phyloP scores from a whole-genome alignment of 2,797 vertebrate genomes.

The Columba guinea region DNA sequence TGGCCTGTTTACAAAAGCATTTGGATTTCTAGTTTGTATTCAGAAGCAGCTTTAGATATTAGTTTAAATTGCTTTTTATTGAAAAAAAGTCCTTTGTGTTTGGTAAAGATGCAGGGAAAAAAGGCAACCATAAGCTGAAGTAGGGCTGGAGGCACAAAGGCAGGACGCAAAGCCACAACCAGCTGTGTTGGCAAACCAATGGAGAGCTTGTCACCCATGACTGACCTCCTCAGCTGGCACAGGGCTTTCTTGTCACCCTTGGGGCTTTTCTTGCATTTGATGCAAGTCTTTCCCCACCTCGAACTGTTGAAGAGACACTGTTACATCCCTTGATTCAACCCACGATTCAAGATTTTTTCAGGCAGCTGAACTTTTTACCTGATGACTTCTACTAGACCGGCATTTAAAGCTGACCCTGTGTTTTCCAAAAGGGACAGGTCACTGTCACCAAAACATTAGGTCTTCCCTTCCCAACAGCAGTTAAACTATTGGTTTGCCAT shows the following conservation, averaged over 20 bases:
- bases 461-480: not conserved
- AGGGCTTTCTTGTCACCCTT: not conserved
- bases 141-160: not conserved
- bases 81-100: not conserved
- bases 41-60: not conserved
- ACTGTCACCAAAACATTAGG: not conserved
- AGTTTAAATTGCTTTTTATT: not conserved
- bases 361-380: slow-evolving; percentile 7
- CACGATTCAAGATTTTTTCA: not conserved
- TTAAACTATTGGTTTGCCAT: not conserved
- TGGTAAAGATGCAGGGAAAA: not conserved
- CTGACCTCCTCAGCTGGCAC: not conserved
- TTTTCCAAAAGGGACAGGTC: not conserved
- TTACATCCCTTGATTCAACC: not conserved
- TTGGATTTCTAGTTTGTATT: not conserved
- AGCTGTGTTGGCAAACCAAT: not conserved
- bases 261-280: not conserved
- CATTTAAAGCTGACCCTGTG: slow-evolving; percentile 7
- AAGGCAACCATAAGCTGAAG: not conserved
- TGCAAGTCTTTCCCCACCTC: not conserved
- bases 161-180: not conserved
- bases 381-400: not conserved
- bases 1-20: not conserved
- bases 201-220: not conserved
- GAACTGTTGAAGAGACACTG: not conserved